A percentile compares a stretch with the other conserved stretches of the same genome.
Evolutionary conservation across 2,888 invertebrate species (phyloP).

Genomic region (Leucophenga montana): DNA sequence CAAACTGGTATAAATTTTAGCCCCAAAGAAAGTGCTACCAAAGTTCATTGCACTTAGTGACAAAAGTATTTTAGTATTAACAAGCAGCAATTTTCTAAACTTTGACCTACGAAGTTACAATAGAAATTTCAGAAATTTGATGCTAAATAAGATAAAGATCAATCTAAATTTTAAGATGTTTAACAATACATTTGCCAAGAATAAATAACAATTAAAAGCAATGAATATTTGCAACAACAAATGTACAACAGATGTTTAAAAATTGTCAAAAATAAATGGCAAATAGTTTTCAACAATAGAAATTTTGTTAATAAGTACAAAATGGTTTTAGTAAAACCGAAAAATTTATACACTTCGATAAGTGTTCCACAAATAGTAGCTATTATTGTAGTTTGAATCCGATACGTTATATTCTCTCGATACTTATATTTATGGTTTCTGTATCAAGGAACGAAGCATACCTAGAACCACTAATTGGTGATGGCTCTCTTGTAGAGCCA

Average conservation of each 20-base stretch:
- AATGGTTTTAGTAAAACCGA: not conserved
- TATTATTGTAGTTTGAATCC: no score
- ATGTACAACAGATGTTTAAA: not conserved
- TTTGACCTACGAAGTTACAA: no score
- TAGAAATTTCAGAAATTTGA: no score
- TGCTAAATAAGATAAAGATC: not conserved
- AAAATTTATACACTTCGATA: not conserved
- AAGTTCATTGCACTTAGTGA: conserved; percentile 1
- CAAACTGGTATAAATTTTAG: no score
- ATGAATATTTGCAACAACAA: not conserved
- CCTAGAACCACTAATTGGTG: no score
- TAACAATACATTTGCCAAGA: not conserved
- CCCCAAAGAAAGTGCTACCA: not conserved
- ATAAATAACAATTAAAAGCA: not conserved
- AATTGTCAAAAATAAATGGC: not conserved
- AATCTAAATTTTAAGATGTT: not conserved
- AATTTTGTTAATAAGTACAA: not conserved
- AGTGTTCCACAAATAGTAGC: no score
- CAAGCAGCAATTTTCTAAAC: no score
- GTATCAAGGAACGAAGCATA: no score
- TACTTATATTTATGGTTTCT: no score
- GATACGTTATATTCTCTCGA: no score
- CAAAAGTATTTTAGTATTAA: no score
- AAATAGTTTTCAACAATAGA: not conserved
- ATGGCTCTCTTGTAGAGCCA: no score